These are phyloP conservation scores for Platichthys flesus DNA, from an alignment of 2,113 vertebrate genomes.

Conservation along the genomic window DNA sequence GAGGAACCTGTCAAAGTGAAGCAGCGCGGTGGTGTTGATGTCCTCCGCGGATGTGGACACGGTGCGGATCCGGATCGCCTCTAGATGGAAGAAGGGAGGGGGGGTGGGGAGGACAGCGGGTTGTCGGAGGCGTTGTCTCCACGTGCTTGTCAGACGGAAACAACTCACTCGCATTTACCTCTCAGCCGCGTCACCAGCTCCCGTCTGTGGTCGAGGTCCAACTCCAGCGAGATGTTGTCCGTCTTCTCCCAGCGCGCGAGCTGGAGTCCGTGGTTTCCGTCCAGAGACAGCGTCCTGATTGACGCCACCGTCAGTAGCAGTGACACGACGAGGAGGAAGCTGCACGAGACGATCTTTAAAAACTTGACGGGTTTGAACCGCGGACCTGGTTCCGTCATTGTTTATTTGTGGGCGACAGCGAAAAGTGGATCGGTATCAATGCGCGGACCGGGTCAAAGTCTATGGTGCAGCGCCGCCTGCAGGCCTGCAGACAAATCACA, in stretches of 20 bases:
- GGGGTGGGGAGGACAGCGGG: background rate
- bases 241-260: slow-evolving; percentile 75
- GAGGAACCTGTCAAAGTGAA: slow-evolving; percentile 86
- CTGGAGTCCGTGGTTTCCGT: slow-evolving; percentile 74
- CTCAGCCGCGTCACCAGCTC: slow-evolving; percentile 70
- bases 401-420: background rate
- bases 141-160: background rate
- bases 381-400: slow-evolving; percentile 56
- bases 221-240: slow-evolving; percentile 47
- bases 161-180: slow-evolving; percentile 58
- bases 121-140: background rate
- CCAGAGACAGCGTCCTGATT: slow-evolving; percentile 75
- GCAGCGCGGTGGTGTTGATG: slow-evolving; percentile 86
- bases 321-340: slow-evolving; percentile 34
- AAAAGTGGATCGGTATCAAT: background rate
- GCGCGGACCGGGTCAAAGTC: background rate
- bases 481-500: background rate
- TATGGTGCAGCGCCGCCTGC: slow-evolving; percentile 20
- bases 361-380: slow-evolving; percentile 34
- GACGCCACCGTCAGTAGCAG: slow-evolving; percentile 65
- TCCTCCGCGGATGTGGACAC: slow-evolving; percentile 83
- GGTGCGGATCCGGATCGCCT: slow-evolving; percentile 89
- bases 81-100: slow-evolving; percentile 68
- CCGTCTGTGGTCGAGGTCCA: slow-evolving; percentile 59
- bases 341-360: slow-evolving; percentile 57